Base-by-base conservation (phyloP, 23 tunicate genomes). In the Halocynthia aurantium region DNA sequence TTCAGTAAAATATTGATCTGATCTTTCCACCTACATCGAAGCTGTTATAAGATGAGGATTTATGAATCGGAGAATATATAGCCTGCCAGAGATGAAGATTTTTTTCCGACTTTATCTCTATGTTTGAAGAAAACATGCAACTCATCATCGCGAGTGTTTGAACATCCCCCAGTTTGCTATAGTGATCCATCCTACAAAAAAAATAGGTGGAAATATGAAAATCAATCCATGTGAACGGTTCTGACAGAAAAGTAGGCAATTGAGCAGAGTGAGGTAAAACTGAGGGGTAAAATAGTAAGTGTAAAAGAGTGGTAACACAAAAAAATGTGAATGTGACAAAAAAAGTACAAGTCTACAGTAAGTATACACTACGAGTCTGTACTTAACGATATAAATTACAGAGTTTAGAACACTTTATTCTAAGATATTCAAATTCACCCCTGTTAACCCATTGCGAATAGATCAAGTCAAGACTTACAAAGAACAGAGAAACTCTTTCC, bases 71-170 rank as follows among this genome's bases (percentile, higher is more conserved):
- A 15, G 49, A 9, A 70, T 20, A n/a, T 2, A 10, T 54, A 21
- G 56, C 22, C 49, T 74, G 78, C 21, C 60, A 53, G 19, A 21
- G 15, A 17, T 74, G 78, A 12, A 12, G 57, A 56, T 52, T 50
- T 74, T 64, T 53, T 10, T 12, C 62, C 22, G n/a, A 22, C 31
- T 74, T 74, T 0, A n/a, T 20, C 9, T 21, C 64, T 19, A 9
- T 20, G 65, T 74, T 53, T 8, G 55, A 8, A 20, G 19, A 71
- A 7, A 84, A 84, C 64, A 81, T 84, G 55, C 82, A 78, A 21
- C 84, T 71, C 20, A 84, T 52, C 88, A 84, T 84, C 10, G 88
- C 88, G 19, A 84, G 71, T 6, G 88, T 84, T 57, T 84, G 88
- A 13, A 84, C 88, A 51, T 84, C 88, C 5, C 44, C 60, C 19